Evolutionary conservation across 1,140 invertebrate genomes (phyloP).

Genomic region (Bombus consobrinus): DNA sequence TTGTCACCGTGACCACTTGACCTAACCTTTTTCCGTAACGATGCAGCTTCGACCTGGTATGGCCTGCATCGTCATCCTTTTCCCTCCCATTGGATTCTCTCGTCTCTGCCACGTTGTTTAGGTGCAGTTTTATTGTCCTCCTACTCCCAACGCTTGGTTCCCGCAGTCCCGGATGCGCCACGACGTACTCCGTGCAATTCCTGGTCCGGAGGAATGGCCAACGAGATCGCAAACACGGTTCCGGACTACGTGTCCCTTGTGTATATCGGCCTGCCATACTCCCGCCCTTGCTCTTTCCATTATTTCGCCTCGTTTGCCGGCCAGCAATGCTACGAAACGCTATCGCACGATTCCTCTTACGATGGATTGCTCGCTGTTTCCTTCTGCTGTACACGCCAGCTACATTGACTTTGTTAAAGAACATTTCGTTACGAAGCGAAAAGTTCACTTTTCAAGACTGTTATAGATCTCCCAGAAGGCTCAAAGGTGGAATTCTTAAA

Average conservation of each 20-base stretch:
- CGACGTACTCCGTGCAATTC: constrained; percentile 53
- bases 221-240: constrained; percentile 65
- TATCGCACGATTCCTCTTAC: not conserved
- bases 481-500: not conserved
- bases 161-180: constrained; percentile 45
- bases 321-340: not conserved
- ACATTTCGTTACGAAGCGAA: not conserved
- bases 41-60: constrained; percentile 56
- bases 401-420: not conserved
- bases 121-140: constrained; percentile 65
- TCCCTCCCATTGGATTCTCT: not conserved
- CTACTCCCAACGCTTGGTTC: constrained; percentile 4
- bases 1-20: constrained; percentile 42
- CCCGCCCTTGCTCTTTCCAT: not conserved
- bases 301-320: constrained; percentile 38
- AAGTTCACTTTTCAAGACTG: not conserved
- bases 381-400: not conserved
- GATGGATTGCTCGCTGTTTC: not conserved
- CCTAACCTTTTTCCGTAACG: constrained; percentile 68
- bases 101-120: constrained; percentile 59
- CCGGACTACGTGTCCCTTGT: constrained; percentile 44
- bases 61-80: constrained; percentile 1
- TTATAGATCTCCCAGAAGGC: not conserved
- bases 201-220: constrained; percentile 54
- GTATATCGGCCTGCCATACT: constrained; percentile 33